phyloP scores from a whole-genome alignment of 2,888 invertebrate genomes.

The Eueremaeus valkanovi region DNA sequence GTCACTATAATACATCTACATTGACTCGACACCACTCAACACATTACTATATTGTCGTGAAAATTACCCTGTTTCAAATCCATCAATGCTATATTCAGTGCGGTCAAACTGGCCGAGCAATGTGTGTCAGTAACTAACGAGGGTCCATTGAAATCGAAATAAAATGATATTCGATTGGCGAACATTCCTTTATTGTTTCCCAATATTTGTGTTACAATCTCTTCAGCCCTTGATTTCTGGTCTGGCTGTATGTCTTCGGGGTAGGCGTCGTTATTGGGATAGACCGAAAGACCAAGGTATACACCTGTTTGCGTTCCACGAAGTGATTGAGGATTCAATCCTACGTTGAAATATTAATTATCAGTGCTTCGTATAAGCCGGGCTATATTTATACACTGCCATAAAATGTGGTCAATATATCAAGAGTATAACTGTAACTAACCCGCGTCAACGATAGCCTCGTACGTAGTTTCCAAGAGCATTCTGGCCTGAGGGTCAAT shows the following conservation, averaged over 20 bases:
- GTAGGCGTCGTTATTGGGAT: constrained; percentile 83
- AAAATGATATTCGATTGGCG: constrained; percentile 85
- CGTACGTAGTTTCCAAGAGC: no score
- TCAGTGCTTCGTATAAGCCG: no score
- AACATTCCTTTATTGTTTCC: constrained; percentile 86
- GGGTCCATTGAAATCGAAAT: constrained; percentile 78
- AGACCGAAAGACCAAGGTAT: constrained; percentile 81
- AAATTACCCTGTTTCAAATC: constrained; percentile 72
- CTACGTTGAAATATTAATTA: no score
- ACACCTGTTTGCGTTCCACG: constrained; percentile 88
- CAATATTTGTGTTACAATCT: constrained; percentile 79
- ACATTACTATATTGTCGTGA: no score
- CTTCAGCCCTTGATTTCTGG: constrained; percentile 58
- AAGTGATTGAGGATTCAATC: constrained; percentile 60
- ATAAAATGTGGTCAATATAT: no score
- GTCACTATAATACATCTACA: no score
- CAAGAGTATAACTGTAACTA: no score
- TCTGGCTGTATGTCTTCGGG: constrained; percentile 59
- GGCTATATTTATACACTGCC: no score
- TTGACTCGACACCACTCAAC: no score
- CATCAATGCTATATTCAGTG: constrained; percentile 74
- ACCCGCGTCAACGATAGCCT: no score
- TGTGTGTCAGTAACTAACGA: constrained; percentile 95
- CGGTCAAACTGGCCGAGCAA: constrained; percentile 90
- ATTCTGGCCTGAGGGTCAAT: no score